phyloP scores from a whole-genome alignment of 1,140 invertebrate species.

The Nasonia giraulti region DNA sequence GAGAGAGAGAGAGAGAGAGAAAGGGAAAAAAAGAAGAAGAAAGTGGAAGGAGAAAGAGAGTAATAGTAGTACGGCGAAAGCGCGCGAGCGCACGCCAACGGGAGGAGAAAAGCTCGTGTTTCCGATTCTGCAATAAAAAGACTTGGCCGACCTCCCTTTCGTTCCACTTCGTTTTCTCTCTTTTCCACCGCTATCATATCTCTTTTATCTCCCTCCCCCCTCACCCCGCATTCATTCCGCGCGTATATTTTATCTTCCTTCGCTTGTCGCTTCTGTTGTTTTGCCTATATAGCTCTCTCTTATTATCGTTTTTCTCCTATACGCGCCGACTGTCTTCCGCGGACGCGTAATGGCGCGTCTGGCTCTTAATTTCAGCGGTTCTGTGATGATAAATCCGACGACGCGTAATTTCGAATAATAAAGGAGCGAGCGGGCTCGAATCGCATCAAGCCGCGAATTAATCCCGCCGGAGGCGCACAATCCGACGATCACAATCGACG shows the following conservation, averaged over 20 bases:
- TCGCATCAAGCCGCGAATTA: no score
- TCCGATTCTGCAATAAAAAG: conserved; percentile 50
- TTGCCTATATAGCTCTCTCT: background rate
- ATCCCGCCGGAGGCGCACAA: background rate
- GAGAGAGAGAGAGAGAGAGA: no score
- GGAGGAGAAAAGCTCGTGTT: conserved; percentile 48
- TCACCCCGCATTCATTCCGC: background rate
- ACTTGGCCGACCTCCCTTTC: background rate
- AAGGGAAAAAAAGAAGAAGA: background rate
- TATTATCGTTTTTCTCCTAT: conserved; percentile 28
- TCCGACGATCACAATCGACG: background rate
- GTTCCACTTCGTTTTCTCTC: background rate
- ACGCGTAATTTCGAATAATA: no score
- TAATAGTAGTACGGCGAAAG: background rate
- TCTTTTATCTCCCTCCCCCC: conserved; percentile 10
- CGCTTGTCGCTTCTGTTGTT: conserved; percentile 20
- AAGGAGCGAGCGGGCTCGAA: no score
- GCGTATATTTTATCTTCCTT: conserved; percentile 29
- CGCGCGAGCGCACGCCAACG: background rate
- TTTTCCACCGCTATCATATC: background rate
- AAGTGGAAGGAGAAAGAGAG: conserved; percentile 27
- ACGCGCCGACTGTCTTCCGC: background rate
- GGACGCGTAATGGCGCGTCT: background rate
- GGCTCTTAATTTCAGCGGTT: background rate
- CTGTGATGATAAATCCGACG: no score